These are phyloP conservation scores for Meteorus cinctellus DNA, from an alignment of 2,888 invertebrate species.

Conservation along the genomic window DNA sequence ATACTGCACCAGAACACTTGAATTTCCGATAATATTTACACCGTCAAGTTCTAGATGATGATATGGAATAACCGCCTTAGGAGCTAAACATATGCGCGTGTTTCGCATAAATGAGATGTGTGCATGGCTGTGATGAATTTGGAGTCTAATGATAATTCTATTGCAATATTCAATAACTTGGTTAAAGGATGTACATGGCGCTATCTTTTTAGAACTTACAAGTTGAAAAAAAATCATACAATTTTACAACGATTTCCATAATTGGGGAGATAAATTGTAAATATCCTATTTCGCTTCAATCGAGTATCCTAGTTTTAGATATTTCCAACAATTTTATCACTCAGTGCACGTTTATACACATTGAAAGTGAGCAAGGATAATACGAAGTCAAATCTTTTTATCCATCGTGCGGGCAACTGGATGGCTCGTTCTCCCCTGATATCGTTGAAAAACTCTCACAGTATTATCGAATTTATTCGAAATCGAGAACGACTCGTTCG, in stretches of 20 bases:
- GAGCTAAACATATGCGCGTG: too few species aligned
- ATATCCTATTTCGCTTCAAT: neutral
- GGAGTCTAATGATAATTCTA: too few species aligned
- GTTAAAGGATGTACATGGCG: too few species aligned
- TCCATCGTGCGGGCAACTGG: conserved; percentile 34
- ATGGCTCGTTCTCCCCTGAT: conserved; percentile 38
- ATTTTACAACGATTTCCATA: neutral
- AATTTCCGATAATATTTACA: too few species aligned
- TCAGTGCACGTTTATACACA: conserved; percentile 29
- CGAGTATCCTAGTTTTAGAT: neutral
- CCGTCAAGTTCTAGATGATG: too few species aligned
- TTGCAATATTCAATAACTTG: too few species aligned
- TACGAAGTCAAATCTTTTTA: conserved; percentile 35
- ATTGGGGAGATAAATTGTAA: neutral
- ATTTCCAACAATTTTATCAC: conserved; percentile 28
- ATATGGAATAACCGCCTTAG: too few species aligned
- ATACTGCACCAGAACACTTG: too few species aligned
- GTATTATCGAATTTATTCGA: conserved; percentile 51
- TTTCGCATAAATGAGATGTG: too few species aligned
- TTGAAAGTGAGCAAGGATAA: conserved; percentile 37
- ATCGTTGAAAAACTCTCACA: conserved; percentile 33
- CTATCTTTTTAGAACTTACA: too few species aligned
- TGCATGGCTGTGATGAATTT: too few species aligned
- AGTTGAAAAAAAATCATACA: too few species aligned
- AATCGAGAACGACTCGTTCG: conserved; percentile 50